Conservation (phyloP, 2,797 vertebrate species). For the Paratrypauchen microcephalus region DNA sequence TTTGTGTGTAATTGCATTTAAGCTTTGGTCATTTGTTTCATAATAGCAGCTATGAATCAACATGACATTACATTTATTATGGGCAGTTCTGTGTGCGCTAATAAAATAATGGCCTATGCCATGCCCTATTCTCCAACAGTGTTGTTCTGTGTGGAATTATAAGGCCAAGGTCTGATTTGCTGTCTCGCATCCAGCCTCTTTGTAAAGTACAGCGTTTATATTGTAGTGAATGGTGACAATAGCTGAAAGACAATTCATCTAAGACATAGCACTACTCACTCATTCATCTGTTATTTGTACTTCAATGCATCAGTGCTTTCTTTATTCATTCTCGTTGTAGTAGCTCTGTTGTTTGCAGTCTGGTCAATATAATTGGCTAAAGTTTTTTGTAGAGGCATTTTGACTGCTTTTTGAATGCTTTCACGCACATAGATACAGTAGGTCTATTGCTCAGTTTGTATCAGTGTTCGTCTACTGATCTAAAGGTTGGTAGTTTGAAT, state of each 20-base stretch:
- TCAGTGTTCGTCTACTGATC: too few species aligned
- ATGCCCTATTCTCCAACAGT: constrained; percentile 22
- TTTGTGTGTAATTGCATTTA: constrained; percentile 4
- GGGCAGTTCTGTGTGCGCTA: constrained; percentile 14
- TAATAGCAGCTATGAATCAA: constrained; percentile 42
- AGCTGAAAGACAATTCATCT: constrained; percentile 72
- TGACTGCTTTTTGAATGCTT: too few species aligned
- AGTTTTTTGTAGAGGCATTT: too few species aligned
- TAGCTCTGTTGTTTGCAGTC: neutral
- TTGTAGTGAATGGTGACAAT: constrained; percentile 68
- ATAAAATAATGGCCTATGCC: constrained; percentile 17
- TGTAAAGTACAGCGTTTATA: constrained; percentile 64
- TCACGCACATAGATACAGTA: too few species aligned
- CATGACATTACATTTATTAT: constrained; percentile 46
- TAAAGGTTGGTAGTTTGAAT: too few species aligned
- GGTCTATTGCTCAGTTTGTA: too few species aligned
- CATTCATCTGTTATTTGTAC: constrained; percentile 49
- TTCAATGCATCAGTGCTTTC: constrained; percentile 56
- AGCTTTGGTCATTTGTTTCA: constrained; percentile 2
- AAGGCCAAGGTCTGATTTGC: constrained; percentile 45
- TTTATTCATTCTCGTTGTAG: neutral
- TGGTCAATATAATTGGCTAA: neutral
- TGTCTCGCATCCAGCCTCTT: constrained; percentile 24
- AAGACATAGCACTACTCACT: constrained; percentile 67
- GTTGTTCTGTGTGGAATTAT: constrained; percentile 57